phyloP scores from a whole-genome alignment of 1,140 invertebrate species.

The Meloidogyne floridensis region DNA sequence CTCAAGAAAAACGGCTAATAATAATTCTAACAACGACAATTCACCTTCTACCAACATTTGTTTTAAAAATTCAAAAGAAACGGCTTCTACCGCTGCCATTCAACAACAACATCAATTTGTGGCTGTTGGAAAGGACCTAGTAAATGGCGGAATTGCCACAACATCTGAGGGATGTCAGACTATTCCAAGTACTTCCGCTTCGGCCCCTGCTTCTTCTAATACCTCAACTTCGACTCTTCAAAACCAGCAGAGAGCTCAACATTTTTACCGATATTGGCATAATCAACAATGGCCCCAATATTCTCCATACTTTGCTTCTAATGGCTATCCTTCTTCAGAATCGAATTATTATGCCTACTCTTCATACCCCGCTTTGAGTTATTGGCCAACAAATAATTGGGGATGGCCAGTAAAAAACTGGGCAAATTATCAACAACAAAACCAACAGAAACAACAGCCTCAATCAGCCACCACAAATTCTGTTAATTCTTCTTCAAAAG shows the following conservation, averaged over 20 bases:
- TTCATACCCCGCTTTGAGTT: neutral
- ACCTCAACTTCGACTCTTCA: too few species aligned
- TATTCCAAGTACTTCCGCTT: neutral
- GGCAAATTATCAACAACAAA: neutral
- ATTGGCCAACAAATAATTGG: neutral
- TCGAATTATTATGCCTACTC: neutral
- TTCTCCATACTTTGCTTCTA: neutral
- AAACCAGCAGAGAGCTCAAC: neutral
- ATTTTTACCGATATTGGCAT: neutral
- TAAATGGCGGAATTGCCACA: neutral
- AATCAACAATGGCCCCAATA: neutral
- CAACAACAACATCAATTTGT: neutral
- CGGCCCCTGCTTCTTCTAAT: too few species aligned
- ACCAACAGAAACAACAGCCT: neutral
- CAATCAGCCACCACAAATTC: neutral
- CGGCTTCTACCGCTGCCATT: neutral
- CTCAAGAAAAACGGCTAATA: neutral
- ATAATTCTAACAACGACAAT: neutral
- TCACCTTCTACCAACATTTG: neutral
- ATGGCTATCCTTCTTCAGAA: neutral
- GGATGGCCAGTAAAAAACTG: neutral
- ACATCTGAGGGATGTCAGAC: neutral
- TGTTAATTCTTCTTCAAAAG: neutral
- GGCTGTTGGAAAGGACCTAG: neutral
- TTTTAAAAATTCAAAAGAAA: constrained; percentile 6